Conservation (phyloP, 2,113 vertebrate genomes). For the Pandion haliaetus region DNA sequence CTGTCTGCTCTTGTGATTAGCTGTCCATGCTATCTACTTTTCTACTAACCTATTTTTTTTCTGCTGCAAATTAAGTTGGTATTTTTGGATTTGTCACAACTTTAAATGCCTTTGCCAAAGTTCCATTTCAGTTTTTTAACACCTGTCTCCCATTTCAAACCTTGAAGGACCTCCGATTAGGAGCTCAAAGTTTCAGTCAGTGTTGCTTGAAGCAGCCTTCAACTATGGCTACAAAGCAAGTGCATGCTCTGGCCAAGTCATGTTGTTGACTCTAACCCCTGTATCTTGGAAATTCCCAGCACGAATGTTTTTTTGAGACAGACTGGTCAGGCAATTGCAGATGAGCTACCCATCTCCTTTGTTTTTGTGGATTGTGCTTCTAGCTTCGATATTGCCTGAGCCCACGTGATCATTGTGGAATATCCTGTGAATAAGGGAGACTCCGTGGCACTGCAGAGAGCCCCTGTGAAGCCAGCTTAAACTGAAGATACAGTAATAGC, state of each 20-base stretch:
- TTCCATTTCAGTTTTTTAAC: neutral
- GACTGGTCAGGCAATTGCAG: neutral
- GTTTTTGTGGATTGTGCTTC: neutral
- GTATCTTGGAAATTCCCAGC: neutral
- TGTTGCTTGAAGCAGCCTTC: neutral
- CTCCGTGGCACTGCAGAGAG: neutral
- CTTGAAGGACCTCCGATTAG: neutral
- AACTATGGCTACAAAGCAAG: neutral
- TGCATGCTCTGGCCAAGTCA: neutral
- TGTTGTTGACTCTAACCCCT: neutral
- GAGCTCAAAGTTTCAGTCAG: neutral
- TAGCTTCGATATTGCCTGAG: neutral
- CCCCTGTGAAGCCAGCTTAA: neutral
- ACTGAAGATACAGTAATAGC: neutral
- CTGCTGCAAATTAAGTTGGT: constrained; percentile 9
- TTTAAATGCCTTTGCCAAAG: neutral
- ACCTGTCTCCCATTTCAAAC: neutral
- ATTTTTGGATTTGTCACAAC: constrained; percentile 15
- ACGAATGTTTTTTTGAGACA: neutral
- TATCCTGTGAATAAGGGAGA: neutral
- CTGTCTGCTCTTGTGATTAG: neutral
- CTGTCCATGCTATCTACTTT: neutral
- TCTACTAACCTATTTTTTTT: neutral
- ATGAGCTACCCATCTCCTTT: neutral
- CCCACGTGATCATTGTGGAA: neutral